Base-by-base conservation (phyloP, 2,797 vertebrate genomes). In the Helostoma temminkii region DNA sequence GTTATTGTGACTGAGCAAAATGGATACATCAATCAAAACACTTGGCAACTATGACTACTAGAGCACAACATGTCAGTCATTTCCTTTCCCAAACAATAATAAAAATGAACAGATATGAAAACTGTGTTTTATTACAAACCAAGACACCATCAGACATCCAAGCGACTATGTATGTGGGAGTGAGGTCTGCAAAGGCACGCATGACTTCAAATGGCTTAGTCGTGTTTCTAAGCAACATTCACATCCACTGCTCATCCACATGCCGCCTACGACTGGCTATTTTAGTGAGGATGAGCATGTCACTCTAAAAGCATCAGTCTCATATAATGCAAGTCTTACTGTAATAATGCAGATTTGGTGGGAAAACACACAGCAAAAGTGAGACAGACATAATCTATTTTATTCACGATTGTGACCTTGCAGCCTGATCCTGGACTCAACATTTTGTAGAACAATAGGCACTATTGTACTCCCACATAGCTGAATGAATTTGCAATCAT, bases 151-250 rank as follows among this genome's bases (percentile, higher is more conserved):
- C 1, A 34, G 22, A 37, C 10, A 34, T 22, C n/a, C 9, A 12
- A 48, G 25, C 10, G 32, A 72, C 71, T 64, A n/a, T 76, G 77
- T 57, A 79, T 64, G 88, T 85, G 82, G 84, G 88, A 76, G 85
- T 77, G 77, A 85, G 76, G 56, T 70, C 70, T 88, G 71, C 76
- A 77, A 76, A 81, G 69, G 73, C 67, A 76, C 61, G 57, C 56
- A 66, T 67, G 68, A 80, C 57, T 73, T 66, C 53, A 60, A 79
- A 74, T 16, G 62, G 73, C 78, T 74, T 77, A 61, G 76, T 75
- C 61, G 72, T 71, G 92, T 93, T 91, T 85, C 92, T 57, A 89
- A 88, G 91, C 91, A 92, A 93, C 92, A 70, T 86, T 75, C 86
- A 73, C 81, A 80, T 88, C 71, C 80, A 66, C 74, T 21, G 67